Percentiles rank a stretch among this genome's conserved stretches.
Conservation (phyloP, 2,113 vertebrate species). For the Labeo rohita region DNA sequence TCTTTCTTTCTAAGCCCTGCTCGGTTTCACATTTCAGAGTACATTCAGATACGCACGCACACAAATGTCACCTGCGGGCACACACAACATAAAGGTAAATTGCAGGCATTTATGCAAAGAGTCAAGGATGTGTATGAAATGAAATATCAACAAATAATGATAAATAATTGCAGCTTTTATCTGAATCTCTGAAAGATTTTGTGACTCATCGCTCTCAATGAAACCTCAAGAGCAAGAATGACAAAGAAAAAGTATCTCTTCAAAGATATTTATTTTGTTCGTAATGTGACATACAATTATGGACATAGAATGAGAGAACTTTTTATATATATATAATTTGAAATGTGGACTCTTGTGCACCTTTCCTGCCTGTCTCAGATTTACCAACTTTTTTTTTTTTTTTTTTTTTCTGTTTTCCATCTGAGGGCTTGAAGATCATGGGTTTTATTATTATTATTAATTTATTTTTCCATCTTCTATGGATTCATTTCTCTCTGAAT, state of each 20-base stretch:
- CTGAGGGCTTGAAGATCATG: background rate
- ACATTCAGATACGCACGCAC: background rate
- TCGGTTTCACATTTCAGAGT: background rate
- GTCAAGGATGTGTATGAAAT: background rate
- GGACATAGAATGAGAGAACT: background rate
- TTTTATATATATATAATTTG: no score
- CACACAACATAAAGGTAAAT: background rate
- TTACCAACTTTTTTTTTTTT: background rate
- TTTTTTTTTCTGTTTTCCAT: background rate
- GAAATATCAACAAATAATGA: slow-evolving; percentile 13
- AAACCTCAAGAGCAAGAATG: background rate
- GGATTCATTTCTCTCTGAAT: background rate
- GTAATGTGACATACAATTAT: background rate
- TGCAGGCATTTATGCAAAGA: slow-evolving; percentile 24
- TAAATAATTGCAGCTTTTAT: slow-evolving; percentile 31
- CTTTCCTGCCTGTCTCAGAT: background rate
- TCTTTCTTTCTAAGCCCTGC: background rate
- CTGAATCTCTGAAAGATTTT: background rate
- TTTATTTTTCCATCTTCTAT: background rate
- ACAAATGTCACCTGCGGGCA: slow-evolving; percentile 13
- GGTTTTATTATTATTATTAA: no score
- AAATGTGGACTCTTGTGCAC: background rate
- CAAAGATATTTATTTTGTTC: background rate
- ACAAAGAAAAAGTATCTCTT: background rate
- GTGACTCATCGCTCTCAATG: background rate